These are phyloP conservation scores for Trichosurus vulpecula DNA, from an alignment of 2,797 vertebrate species.

Conservation along the genomic window DNA sequence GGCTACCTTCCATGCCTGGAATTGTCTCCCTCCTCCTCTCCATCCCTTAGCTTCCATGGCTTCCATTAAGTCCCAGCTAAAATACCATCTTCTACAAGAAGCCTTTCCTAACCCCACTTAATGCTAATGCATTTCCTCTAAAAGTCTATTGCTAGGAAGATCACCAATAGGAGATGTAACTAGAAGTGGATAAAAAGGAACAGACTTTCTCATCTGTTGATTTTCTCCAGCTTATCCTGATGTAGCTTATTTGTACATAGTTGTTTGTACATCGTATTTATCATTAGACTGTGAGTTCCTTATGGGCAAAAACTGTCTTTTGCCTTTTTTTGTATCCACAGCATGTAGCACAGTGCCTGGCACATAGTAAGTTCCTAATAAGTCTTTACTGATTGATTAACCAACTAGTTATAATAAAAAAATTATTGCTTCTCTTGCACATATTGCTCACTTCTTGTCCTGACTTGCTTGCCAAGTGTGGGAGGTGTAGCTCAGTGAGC, in stretches of 20 bases:
- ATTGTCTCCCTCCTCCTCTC: neutral
- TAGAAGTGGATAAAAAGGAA: constrained; percentile 90
- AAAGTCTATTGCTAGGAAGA: constrained; percentile 97
- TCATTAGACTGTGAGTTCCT: neutral
- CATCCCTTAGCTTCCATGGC: neutral
- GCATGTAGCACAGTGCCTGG: neutral
- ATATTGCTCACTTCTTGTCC: neutral
- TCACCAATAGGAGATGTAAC: constrained; percentile 96
- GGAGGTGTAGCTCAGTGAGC: neutral
- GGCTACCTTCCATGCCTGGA: neutral
- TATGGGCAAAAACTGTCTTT: too few relatives aligned
- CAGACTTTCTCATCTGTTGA: neutral
- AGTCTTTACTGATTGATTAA: neutral
- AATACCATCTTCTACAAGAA: neutral
- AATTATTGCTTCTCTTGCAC: neutral
- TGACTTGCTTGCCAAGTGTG: neutral
- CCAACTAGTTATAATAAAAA: neutral
- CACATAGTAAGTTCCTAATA: neutral
- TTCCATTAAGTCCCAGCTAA: neutral
- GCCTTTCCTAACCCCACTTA: neutral
- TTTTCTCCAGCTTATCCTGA: neutral
- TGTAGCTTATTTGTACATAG: neutral
- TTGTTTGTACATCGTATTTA: neutral
- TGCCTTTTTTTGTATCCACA: neutral
- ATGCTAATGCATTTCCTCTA: constrained; percentile 88